Evolutionary conservation across 64 coral and sea anemone genomes (phyloP), one percentile per base, ranked within the genome.

Genomic region (Pocillopora damicornis): DNA sequence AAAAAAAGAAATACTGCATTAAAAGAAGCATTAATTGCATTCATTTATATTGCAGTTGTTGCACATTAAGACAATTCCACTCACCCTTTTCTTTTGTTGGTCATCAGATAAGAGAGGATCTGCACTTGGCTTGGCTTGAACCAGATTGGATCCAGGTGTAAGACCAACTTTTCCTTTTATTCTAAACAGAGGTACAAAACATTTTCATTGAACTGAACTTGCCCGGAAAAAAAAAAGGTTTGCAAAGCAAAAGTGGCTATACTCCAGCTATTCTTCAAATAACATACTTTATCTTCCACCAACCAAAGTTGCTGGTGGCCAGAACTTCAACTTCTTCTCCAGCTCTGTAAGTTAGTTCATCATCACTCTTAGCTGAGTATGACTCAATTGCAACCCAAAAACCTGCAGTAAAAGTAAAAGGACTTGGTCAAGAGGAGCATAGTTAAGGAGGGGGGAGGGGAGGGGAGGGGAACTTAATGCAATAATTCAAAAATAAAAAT

Each of bases 271-370:
- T 13, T 37, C 9, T 59, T 10, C 9, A 51, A 5, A 2, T 2
- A 25, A n/a, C 67, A 71, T 74, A 96, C 96, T 92, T 94, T 35
- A 98, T 91, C 86, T 90, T 94, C 96, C 97, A 99, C 97, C 93
- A 99, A 17, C 93, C 97, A 58, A 94, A 90, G 75, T 87, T 99
- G 69, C 93, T 99, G 16, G 93, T 99, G 3, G 93, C 82, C 56
- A 99, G 58, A 20, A 99, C 78, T 72, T 99, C 90, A 58, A 95
- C 87, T 37, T 90, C 93, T 14, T 95, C 93, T 4, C 87, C 90
- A 12, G 30, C 76, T 16, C 60, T 79, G 57, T 94, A 98, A 45
- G 89, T 92, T 11, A 98, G 82, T 85, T 98, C 96, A 83, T 98
- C 96, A 1, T 89, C 60, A 94, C 96, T 94, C 58, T 92, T 90